Percentiles rank a stretch among this genome's conserved stretches.
Conservation (phyloP, 2,797 vertebrate genomes). For the Artibeus lituratus region DNA sequence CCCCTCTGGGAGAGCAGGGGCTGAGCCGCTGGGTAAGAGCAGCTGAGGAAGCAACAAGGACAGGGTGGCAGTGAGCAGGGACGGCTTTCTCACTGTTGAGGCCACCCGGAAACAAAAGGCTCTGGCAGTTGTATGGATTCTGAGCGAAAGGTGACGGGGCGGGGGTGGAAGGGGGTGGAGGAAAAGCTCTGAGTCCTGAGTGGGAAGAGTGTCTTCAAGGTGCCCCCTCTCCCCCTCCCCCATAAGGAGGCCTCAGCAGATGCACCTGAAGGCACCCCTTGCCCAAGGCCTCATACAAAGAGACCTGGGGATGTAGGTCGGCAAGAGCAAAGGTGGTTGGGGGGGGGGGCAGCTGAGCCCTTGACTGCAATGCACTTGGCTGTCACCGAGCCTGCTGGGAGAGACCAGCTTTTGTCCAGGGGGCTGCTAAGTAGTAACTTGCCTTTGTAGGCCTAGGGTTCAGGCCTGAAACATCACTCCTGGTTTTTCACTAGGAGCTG, state of each 20-base stretch:
- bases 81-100: neutral
- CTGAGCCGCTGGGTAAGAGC: neutral
- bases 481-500: neutral
- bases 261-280: neutral
- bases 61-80: fast-evolving
- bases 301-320: neutral
- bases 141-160: fast-evolving
- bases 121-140: neutral
- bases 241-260: neutral
- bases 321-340: fast-evolving
- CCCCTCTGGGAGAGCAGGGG: neutral
- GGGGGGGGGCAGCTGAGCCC: neutral
- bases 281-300: neutral
- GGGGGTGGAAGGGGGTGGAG: too few species aligned
- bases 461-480: neutral
- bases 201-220: too few species aligned
- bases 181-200: neutral
- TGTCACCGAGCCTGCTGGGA: neutral
- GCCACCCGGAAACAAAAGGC: neutral
- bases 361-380: fast-evolving
- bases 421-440: neutral
- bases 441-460: neutral
- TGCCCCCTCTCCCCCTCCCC: neutral
- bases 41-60: neutral
- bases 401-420: neutral